Conservation (phyloP, 2,888 invertebrate species). For the Rhagium mordax region DNA sequence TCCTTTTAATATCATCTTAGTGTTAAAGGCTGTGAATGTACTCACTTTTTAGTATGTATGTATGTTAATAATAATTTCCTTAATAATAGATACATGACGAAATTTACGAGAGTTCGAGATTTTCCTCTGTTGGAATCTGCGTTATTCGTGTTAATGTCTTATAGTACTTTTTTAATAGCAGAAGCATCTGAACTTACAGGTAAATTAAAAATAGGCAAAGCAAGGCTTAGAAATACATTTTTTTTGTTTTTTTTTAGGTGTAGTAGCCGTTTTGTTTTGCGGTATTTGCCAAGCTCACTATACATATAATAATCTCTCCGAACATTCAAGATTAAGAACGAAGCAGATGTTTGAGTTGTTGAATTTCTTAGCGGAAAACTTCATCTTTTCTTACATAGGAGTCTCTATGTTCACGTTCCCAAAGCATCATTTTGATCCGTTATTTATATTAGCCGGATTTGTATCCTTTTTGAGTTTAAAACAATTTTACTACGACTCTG, state of each 20-base stretch:
- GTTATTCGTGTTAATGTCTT: conserved; percentile 97
- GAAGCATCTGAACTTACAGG: conserved; percentile 97
- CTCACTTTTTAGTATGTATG: too few species aligned
- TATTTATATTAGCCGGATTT: conserved; percentile 94
- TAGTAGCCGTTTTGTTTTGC: conserved; percentile 97
- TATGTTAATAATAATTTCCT: conserved; percentile 38
- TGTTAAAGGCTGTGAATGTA: not conserved
- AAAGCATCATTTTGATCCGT: conserved; percentile 93
- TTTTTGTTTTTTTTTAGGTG: conserved; percentile 74
- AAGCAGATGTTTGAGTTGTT: conserved; percentile 94
- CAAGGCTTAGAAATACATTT: not conserved
- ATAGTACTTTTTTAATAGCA: conserved; percentile 96
- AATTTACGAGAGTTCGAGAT: conserved; percentile 94
- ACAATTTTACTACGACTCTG: too few species aligned
- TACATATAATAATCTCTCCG: conserved; percentile 95
- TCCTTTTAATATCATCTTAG: conserved; percentile 75
- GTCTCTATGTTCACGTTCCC: conserved; percentile 99
- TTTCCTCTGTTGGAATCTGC: conserved; percentile 97
- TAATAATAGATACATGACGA: conserved; percentile 80
- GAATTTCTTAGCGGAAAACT: conserved; percentile 97
- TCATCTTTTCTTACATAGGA: conserved; percentile 98
- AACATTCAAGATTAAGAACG: conserved; percentile 88
- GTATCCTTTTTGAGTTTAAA: conserved; percentile 91
- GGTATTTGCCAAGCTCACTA: conserved; percentile 99
- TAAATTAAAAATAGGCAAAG: conserved; percentile 65